Evolutionary conservation across 2,888 invertebrate genomes (phyloP).

Genomic region (Pristionchus exspectatus): DNA sequence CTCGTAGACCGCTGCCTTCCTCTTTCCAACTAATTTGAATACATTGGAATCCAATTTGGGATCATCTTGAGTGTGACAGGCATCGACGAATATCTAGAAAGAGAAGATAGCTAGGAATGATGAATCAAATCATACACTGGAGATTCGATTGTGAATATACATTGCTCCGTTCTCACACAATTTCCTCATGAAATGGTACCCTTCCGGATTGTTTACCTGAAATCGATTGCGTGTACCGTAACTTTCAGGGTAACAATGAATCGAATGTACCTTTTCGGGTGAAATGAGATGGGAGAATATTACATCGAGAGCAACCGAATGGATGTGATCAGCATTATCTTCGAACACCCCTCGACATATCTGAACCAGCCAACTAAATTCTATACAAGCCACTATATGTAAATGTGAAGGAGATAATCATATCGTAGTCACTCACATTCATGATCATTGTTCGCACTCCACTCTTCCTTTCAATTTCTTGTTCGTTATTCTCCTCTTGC

Average conservation of each 20-base stretch:
- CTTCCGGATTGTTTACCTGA: conserved; percentile 27
- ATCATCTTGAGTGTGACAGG: conserved; percentile 35
- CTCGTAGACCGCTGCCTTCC: conserved; percentile 18
- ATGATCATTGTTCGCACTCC: conserved; percentile 25
- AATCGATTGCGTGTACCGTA: neutral
- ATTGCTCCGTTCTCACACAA: conserved; percentile 3
- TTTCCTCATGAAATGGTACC: conserved; percentile 16
- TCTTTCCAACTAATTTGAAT: conserved; percentile 32
- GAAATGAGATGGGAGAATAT: conserved; percentile 62
- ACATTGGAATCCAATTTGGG: neutral
- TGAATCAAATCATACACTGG: neutral
- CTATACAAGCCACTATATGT: neutral
- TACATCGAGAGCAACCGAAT: conserved; percentile 61
- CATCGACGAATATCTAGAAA: conserved; percentile 21
- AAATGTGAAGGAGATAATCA: neutral
- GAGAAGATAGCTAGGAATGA: neutral
- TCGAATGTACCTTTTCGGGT: conserved; percentile 61
- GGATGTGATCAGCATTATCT: conserved; percentile 55
- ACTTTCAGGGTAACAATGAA: neutral
- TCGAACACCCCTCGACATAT: conserved; percentile 41
- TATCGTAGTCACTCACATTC: neutral
- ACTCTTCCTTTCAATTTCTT: conserved; percentile 21
- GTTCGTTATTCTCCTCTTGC: conserved; percentile 14
- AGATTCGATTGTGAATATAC: neutral
- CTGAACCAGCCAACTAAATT: neutral